A percentile compares a stretch with the other conserved stretches of the same genome.
Evolutionary conservation across 2,797 vertebrate genomes (phyloP).

Genomic region (Dicrostonyx torquatus): DNA sequence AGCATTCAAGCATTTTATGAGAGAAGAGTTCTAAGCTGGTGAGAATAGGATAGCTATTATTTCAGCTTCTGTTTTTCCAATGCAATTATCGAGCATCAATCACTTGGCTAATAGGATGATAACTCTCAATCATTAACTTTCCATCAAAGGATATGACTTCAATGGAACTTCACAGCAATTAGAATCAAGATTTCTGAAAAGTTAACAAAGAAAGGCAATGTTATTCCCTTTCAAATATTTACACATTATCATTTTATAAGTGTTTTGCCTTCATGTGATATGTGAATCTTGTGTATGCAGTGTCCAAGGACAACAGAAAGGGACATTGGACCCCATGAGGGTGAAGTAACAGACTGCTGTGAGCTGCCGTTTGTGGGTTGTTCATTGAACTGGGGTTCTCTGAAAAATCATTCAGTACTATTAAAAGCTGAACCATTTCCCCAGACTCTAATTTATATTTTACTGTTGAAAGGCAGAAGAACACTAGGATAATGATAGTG

Average conservation of each 20-base stretch:
- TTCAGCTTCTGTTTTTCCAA: slow-evolving; percentile 9
- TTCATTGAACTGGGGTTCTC: background rate
- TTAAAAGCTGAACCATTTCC: background rate
- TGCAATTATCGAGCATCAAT: slow-evolving; percentile 72
- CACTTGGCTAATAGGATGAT: slow-evolving; percentile 51
- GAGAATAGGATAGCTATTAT: background rate
- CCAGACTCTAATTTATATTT: background rate
- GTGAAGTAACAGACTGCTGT: background rate
- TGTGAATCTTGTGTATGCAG: background rate
- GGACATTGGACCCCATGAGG: background rate
- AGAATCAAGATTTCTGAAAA: slow-evolving; percentile 21
- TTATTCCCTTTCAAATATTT: background rate
- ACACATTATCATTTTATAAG: background rate
- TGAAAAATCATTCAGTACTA: background rate
- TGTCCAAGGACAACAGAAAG: no score
- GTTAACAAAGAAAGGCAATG: background rate
- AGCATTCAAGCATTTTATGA: slow-evolving; percentile 4
- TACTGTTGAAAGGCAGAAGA: background rate
- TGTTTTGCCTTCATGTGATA: background rate
- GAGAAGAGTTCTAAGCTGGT: slow-evolving; percentile 2
- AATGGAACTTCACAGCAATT: slow-evolving; percentile 2
- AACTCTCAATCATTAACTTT: slow-evolving; percentile 66
- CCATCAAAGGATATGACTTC: slow-evolving; percentile 51
- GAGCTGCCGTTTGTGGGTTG: no score
- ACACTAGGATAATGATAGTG: background rate